A percentile compares a stretch with the other conserved stretches of the same genome.
phyloP scores from a whole-genome alignment of 1,140 invertebrate genomes.

The Probaryconus sp. region DNA sequence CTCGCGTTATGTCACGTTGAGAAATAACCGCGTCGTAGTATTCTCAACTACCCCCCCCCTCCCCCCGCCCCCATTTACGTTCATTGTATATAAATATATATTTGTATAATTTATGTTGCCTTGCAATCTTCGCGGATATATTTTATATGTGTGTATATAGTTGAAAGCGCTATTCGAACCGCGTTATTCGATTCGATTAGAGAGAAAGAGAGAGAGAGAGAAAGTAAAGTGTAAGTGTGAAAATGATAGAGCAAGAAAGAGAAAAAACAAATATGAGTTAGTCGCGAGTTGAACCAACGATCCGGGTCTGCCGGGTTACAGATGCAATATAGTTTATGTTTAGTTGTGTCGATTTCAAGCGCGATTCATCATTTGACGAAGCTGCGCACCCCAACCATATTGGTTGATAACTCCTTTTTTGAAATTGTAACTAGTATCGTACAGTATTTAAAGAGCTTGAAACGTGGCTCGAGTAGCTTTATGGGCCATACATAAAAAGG shows the following conservation, averaged over 20 bases:
- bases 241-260: no score
- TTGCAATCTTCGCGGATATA: conserved; percentile 52
- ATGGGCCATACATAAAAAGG: neutral
- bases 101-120: conserved; percentile 61
- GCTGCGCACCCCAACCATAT: conserved; percentile 50
- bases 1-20: conserved; percentile 34
- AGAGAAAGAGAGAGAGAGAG: conserved; percentile 22
- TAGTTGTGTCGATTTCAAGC: conserved; percentile 53
- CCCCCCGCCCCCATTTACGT: conserved; percentile 15
- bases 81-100: conserved; percentile 59
- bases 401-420: conserved; percentile 31
- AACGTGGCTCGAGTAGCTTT: neutral
- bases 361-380: conserved; percentile 42
- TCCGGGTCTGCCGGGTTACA: conserved; percentile 45
- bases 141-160: conserved; percentile 58
- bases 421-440: conserved; percentile 22
- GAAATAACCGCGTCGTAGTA: conserved; percentile 45
- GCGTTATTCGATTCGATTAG: conserved; percentile 51
- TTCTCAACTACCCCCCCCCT: conserved; percentile 34
- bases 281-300: no score
- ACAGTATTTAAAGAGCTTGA: conserved; percentile 36
- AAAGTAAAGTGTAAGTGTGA: no score
- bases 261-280: no score
- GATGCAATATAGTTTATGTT: conserved; percentile 58
- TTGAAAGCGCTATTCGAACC: conserved; percentile 44